Conservation (phyloP, 2,797 vertebrate genomes). For the Tokudaia muenninki region DNA sequence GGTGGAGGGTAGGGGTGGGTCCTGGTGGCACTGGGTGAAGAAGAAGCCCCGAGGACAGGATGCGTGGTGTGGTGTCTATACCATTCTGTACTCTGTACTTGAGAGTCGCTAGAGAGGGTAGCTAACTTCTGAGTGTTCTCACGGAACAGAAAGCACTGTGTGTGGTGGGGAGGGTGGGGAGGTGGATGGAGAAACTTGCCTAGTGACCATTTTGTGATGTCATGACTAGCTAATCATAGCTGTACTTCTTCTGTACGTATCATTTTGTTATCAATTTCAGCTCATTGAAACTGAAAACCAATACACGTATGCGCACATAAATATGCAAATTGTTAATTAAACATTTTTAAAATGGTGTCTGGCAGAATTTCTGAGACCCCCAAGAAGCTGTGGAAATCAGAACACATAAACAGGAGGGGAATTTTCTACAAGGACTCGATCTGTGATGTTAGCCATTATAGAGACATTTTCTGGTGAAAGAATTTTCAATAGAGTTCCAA, state of each 20-base stretch:
- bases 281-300: not conserved
- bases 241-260: not conserved
- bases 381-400: not conserved
- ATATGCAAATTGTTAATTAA: not conserved
- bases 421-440: not conserved
- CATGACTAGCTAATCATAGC: not conserved
- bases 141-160: not conserved
- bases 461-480: slow-evolving; percentile 5
- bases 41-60: not conserved
- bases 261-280: not conserved
- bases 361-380: not conserved
- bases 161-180: too few species aligned
- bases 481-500: slow-evolving; percentile 58
- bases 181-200: not conserved
- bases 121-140: not conserved
- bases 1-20: not conserved
- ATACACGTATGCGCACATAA: not conserved
- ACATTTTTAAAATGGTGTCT: not conserved
- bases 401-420: not conserved
- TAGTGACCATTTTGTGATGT: not conserved
- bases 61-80: not conserved
- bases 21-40: not conserved
- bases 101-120: not conserved
- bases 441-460: not conserved
- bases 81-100: not conserved